Evolutionary conservation across 2,113 vertebrate species (phyloP).

Genomic region (Rhinopomastus cyanomelas): DNA sequence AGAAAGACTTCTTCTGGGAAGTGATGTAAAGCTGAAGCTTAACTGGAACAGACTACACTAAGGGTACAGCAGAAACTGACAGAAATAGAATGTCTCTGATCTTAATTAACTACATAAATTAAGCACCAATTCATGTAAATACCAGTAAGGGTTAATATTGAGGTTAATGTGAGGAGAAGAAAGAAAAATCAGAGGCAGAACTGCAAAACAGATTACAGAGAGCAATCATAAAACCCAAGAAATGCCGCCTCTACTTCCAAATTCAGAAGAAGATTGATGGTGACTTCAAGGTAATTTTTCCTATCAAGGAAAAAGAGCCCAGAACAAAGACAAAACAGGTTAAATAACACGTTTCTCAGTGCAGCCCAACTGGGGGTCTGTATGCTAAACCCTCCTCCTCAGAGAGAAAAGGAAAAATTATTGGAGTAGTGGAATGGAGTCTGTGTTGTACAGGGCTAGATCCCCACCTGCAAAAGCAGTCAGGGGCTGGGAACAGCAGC

Average conservation of each 20-base stretch:
- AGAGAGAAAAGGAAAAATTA: neutral
- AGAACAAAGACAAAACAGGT: conserved; percentile 17
- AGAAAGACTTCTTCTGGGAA: neutral
- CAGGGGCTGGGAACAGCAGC: neutral
- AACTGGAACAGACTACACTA: neutral
- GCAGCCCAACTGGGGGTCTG: neutral
- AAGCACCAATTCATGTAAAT: neutral
- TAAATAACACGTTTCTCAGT: neutral
- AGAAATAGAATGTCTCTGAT: neutral
- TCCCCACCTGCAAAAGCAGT: neutral
- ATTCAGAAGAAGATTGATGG: conserved; percentile 12
- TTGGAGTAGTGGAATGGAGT: neutral
- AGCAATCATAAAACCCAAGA: neutral
- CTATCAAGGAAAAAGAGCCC: neutral
- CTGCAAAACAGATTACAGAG: neutral
- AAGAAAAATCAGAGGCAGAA: neutral
- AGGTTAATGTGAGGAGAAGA: neutral
- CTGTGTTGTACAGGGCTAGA: neutral
- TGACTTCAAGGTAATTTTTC: neutral
- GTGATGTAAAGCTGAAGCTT: neutral
- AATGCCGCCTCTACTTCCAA: neutral
- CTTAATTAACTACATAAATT: neutral
- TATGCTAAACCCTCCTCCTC: neutral
- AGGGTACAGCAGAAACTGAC: neutral
- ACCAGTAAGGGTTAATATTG: neutral